These are phyloP conservation scores for Osmerus eperlanus DNA, from an alignment of 2,113 vertebrate species.

Conservation along the genomic window DNA sequence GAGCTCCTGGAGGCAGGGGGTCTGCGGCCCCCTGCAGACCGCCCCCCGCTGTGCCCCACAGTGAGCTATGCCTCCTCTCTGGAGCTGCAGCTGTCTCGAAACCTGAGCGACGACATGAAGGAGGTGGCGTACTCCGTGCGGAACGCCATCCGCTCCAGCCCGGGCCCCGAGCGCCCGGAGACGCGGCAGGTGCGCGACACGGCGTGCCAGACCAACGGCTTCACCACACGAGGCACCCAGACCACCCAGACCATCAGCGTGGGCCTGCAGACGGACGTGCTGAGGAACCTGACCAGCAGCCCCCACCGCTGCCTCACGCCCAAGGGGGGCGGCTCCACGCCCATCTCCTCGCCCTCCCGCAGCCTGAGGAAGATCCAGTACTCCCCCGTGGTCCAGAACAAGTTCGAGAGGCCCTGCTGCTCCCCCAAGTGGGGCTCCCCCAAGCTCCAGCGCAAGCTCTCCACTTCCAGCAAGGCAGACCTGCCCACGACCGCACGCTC, in stretches of 20 bases:
- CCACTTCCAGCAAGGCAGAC: conserved; percentile 55
- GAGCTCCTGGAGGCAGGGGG: conserved; percentile 65
- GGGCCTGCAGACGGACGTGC: conserved; percentile 88
- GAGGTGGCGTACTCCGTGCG: conserved; percentile 93
- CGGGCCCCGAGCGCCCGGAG: conserved; percentile 56
- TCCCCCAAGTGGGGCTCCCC: conserved; percentile 97
- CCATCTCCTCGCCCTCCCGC: conserved; percentile 90
- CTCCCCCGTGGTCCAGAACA: conserved; percentile 87
- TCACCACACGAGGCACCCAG: conserved; percentile 85
- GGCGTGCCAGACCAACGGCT: conserved; percentile 90
- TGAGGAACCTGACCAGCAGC: conserved; percentile 89
- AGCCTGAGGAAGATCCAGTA: conserved; percentile 86
- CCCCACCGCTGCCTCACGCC: conserved; percentile 96
- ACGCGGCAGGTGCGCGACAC: conserved; percentile 76
- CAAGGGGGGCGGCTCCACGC: conserved; percentile 81
- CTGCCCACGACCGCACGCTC: conserved; percentile 59
- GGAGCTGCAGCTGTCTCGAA: conserved; percentile 86
- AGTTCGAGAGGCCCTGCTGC: conserved; percentile 95
- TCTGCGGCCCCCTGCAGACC: conserved; percentile 69
- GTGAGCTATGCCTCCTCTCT: conserved; percentile 83
- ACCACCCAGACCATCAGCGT: conserved; percentile 90
- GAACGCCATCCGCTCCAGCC: conserved; percentile 75
- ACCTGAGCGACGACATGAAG: conserved; percentile 98
- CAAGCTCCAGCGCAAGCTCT: conserved; percentile 87
- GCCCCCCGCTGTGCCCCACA: conserved; percentile 76